Percentiles rank a stretch among this genome's conserved stretches.
phyloP scores from a whole-genome alignment of 2,888 invertebrate genomes.

The Pristionchus maxplancki region DNA sequence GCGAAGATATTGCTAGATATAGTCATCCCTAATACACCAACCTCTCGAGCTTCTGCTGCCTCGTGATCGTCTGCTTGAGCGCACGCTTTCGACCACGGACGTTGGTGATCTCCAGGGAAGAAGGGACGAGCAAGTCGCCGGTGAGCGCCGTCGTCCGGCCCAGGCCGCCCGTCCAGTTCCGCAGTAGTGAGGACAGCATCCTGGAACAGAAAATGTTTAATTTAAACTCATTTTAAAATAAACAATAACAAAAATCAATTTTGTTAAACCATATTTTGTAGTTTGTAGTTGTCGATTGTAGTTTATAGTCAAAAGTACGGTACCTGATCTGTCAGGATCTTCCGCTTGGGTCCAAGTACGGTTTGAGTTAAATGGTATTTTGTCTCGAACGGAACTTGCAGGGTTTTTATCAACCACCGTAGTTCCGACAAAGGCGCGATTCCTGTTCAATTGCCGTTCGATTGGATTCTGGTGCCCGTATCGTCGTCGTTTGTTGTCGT shows the following conservation, averaged over 20 bases:
- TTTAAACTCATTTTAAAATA: neutral
- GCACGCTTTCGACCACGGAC: constrained; percentile 70
- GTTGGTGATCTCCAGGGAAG: constrained; percentile 17
- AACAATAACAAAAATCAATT: neutral
- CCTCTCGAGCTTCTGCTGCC: constrained; percentile 69
- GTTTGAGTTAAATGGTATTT: neutral
- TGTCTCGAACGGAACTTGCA: neutral
- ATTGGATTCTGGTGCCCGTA: neutral
- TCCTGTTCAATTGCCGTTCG: neutral
- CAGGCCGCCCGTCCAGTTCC: constrained; percentile 29
- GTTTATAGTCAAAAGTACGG: neutral
- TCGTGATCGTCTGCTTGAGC: constrained; percentile 69
- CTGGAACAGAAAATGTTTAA: neutral
- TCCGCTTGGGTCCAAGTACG: neutral
- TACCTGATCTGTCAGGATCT: neutral
- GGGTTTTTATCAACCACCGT: constrained; percentile 15
- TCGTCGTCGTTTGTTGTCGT: neutral
- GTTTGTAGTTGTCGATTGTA: constrained; percentile 8
- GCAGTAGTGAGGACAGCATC: constrained; percentile 46
- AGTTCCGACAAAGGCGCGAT: neutral
- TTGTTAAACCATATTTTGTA: neutral
- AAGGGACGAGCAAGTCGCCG: constrained; percentile 43
- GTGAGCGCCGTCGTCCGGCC: neutral
- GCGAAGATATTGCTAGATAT: too few relatives aligned
- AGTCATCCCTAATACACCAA: too few relatives aligned